These are phyloP conservation scores for Alviniconcha strummeri DNA, from an alignment of 2,888 invertebrate species.

Conservation along the genomic window DNA sequence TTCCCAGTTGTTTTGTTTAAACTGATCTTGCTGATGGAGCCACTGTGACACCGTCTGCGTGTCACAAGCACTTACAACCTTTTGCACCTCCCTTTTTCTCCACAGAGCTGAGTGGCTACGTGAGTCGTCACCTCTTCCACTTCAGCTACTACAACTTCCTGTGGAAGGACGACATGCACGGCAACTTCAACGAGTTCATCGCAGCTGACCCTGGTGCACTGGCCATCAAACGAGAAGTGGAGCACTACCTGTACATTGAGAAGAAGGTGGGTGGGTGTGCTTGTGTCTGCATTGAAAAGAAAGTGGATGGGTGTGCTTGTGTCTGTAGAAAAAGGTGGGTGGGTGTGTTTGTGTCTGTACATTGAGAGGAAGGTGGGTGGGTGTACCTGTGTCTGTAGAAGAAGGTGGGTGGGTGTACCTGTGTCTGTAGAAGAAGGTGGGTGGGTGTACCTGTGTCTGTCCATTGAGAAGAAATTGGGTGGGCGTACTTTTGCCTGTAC, in stretches of 20 bases:
- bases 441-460: too few relatives aligned
- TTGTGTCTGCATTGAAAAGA: not conserved
- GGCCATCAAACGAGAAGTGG: conserved; percentile 63
- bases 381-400: too few relatives aligned
- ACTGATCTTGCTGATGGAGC: too few relatives aligned
- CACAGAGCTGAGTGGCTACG: conserved; percentile 63
- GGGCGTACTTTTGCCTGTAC: too few relatives aligned
- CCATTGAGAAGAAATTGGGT: conserved; percentile 70
- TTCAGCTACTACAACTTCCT: conserved; percentile 72
- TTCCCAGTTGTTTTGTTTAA: too few relatives aligned
- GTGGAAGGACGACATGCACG: conserved; percentile 72
- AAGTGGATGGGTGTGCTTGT: not conserved
- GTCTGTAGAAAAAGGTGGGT: too few relatives aligned
- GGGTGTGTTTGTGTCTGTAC: too few relatives aligned
- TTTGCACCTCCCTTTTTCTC: too few relatives aligned
- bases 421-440: conserved; percentile 66
- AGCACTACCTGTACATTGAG: conserved; percentile 67
- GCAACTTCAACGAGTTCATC: conserved; percentile 71
- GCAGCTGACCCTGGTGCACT: conserved; percentile 66
- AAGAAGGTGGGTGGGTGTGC: conserved; percentile 49
- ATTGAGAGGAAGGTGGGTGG: conserved; percentile 68
- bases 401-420: too few relatives aligned
- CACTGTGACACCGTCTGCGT: too few relatives aligned
- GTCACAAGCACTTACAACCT: too few relatives aligned
- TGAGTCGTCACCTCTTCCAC: conserved; percentile 69